Evolutionary conservation across 30 jellyfish, hydroid and myxozoan genomes (phyloP).

Genomic region (Rhopilema esculentum): DNA sequence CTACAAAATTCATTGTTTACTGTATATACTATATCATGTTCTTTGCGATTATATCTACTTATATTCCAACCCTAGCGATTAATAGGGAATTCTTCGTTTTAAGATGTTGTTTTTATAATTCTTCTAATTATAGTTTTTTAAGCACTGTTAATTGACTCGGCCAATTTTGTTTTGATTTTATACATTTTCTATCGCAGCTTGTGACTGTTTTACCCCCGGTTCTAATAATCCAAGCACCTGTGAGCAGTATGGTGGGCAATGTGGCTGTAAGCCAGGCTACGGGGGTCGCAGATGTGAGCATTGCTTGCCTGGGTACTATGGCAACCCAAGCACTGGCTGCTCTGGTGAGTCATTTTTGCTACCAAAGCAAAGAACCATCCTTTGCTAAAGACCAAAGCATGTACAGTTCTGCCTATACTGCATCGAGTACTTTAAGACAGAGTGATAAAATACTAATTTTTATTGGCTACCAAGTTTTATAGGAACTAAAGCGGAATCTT

Average conservation of each 20-base stretch:
- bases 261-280: slow-evolving; percentile 90
- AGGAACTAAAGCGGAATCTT: too few relatives aligned
- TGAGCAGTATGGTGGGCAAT: slow-evolving; percentile 95
- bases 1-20: too few relatives aligned
- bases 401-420: too few relatives aligned
- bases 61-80: not conserved
- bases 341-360: slow-evolving; percentile 51
- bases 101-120: too few relatives aligned
- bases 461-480: too few relatives aligned
- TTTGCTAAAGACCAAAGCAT: too few relatives aligned
- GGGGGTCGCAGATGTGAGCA: slow-evolving; percentile 97
- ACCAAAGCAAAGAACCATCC: not conserved
- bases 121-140: too few relatives aligned
- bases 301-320: slow-evolving; percentile 92
- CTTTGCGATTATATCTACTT: not conserved
- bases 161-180: not conserved
- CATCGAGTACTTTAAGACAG: too few relatives aligned
- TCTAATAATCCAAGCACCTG: slow-evolving; percentile 65
- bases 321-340: slow-evolving; percentile 80
- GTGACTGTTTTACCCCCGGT: slow-evolving; percentile 88
- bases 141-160: not conserved
- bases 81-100: too few relatives aligned
- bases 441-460: too few relatives aligned
- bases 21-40: too few relatives aligned
- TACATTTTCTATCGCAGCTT: slow-evolving; percentile 50